Evolutionary conservation across 2,888 invertebrate species (phyloP), one percentile per base, ranked within the genome.

Genomic region (Thumatha senex): DNA sequence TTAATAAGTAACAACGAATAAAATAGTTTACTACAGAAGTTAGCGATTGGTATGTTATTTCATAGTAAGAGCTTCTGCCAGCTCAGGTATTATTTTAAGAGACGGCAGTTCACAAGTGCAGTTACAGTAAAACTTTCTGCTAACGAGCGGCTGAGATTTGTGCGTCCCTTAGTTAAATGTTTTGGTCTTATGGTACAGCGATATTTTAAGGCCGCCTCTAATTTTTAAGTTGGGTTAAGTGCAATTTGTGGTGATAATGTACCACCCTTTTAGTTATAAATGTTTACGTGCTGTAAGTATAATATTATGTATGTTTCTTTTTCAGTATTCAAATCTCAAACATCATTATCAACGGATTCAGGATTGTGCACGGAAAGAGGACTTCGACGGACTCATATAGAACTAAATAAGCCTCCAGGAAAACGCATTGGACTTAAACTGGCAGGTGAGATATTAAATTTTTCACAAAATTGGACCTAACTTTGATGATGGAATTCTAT

Each of bases 371-470:
- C 90, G 0, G 92, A 92, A 67, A 70, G 92, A 15, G 89, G 90
- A 0, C 70, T 89, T 18, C 75, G 89, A 7, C 74, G 90, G 40
- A 88, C 89, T 0, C 89, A 89, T 51, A 92, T 94, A 41, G 93
- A 93, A 67, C 83, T 94, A 56, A 64, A 87, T 48, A 92, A 92
- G 52, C 85, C 91, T 11, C 86, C 86, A 0, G 93, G 93, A 39
- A 92, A 93, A 74, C 82, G 92, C 12, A 88, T 93, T 59, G 94
- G 94, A 67, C 92, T 94, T 61, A 89, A 93, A 70, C 89, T 93
- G 82, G 89, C 92, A 84, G 89, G 93, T 93, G 73, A 73, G 83
- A 33, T n/a, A n/a, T 43, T 40, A 35, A 45, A 45, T 15, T 33
- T 51, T 43, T 2, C 15, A 4, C 33, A 12, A 7, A 24, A 24